Evolutionary conservation across 1,140 invertebrate species (phyloP).

Genomic region (Drepana arcuata): DNA sequence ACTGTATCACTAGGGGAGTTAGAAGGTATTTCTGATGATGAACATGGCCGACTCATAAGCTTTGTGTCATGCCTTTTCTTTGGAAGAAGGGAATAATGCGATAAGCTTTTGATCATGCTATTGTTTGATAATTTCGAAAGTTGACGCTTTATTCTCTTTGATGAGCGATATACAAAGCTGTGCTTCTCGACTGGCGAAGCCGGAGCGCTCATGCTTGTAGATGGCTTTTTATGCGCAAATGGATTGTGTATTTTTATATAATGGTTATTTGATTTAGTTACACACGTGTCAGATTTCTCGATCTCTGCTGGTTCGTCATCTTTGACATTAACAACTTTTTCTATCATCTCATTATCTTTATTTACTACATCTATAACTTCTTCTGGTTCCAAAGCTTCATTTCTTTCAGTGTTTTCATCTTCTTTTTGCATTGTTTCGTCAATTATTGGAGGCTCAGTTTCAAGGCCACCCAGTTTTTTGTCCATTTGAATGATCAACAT

Average conservation of each 20-base stretch:
- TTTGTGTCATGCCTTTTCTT: conserved; percentile 45
- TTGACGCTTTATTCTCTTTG: conserved; percentile 48
- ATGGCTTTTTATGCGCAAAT: conserved; percentile 48
- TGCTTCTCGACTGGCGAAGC: conserved; percentile 57
- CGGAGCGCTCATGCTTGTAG: conserved; percentile 52
- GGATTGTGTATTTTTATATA: conserved; percentile 55
- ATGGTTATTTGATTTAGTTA: conserved; percentile 36
- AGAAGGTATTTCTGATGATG: conserved; percentile 42
- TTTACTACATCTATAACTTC: conserved; percentile 1
- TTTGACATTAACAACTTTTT: background rate
- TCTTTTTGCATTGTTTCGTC: conserved; percentile 10
- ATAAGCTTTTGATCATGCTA: conserved; percentile 62
- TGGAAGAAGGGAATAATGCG: conserved; percentile 54
- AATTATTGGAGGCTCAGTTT: conserved; percentile 19
- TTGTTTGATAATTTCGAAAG: conserved; percentile 57
- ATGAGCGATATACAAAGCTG: conserved; percentile 57
- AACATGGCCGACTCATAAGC: conserved; percentile 47
- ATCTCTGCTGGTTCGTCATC: conserved; percentile 4
- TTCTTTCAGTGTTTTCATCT: conserved; percentile 6
- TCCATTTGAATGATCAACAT: conserved; percentile 55
- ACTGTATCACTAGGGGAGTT: conserved; percentile 56
- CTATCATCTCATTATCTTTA: conserved; percentile 1
- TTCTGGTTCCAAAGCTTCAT: background rate
- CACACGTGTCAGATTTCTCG: conserved; percentile 21
- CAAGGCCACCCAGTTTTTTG: conserved; percentile 43